Base-by-base conservation (phyloP, 2,113 vertebrate species). In the Hiodon alosoides region DNA sequence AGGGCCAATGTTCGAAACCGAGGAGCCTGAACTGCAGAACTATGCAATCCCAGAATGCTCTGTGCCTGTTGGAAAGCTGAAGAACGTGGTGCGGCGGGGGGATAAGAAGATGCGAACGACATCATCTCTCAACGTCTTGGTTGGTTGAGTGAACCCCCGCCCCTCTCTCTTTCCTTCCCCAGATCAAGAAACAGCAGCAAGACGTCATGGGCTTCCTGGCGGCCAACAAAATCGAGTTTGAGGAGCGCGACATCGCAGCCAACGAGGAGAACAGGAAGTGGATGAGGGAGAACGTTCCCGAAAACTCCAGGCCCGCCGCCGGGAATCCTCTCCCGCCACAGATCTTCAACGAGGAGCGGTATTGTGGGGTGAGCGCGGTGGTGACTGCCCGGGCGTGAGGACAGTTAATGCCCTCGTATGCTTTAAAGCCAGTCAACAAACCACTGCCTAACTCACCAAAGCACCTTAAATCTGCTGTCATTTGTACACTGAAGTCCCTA, bases 181-280 rank as follows among this genome's bases (percentile, higher is more conserved):
- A 98, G 97, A 97, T 99, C 81, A 99, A 99, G 89, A 99, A 99
- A 88, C 93, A 98, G 85, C 97, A 99, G 82, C 96, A 98, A 90
- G 95, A 97, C 82, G 93, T 99, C 5, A 83, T 95, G 84, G 91
- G 95, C 48, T 98, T 97, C 87, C 87, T 99, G 79, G 90, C 94
- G 69, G 94, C 90, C 83, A 97, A 98, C 87, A 98, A 96, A 89
- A 99, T 99, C 0, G 92, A 92, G 60, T 98, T 92, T 78, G 95
- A 98, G 87, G 95, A 98, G 84, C 96, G 94, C 77, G 97, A 99
- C 81, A 98, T 99, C 2, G 96, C 96, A 0, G 94, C 94, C 83
- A 93, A 94, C 0, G 96, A 98, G 84, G 94, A 89, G 75, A 97
- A 97, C 85, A 89, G 95, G 77, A 97, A 95, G 78, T 99, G 95